Evolutionary conservation across 1,140 invertebrate species (phyloP).

Genomic region (Druon quercuslanigerum): DNA sequence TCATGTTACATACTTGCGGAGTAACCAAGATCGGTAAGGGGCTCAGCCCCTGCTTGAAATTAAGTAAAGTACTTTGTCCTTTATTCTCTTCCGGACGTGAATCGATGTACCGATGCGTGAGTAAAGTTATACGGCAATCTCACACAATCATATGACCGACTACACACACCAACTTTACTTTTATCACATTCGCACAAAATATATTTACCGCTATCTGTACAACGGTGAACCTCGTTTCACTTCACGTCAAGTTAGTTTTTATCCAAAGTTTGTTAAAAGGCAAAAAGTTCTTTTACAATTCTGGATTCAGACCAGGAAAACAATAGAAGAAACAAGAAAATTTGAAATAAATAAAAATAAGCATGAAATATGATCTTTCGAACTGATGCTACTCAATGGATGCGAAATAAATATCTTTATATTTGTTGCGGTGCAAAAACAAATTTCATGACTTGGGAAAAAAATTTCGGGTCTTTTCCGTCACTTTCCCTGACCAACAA

Average conservation of each 20-base stretch:
- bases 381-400: too few species aligned
- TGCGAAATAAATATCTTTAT: too few species aligned
- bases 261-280: background rate
- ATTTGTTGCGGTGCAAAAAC: too few species aligned
- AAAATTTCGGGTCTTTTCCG: too few species aligned
- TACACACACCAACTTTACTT: background rate
- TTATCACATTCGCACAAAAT: constrained; percentile 16
- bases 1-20: background rate
- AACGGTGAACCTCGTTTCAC: background rate
- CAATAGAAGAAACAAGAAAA: too few species aligned
- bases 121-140: background rate
- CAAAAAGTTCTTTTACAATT: background rate
- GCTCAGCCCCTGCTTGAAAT: background rate
- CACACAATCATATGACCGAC: background rate
- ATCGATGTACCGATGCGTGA: background rate
- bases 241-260: background rate
- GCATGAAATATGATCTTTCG: too few species aligned
- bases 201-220: constrained; percentile 14
- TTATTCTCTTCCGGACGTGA: constrained; percentile 4
- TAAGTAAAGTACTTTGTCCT: constrained; percentile 21
- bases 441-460: too few species aligned
- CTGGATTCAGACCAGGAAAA: too few species aligned
- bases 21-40: constrained; percentile 18
- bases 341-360: too few species aligned
- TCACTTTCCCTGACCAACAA: too few species aligned